Percentiles rank a stretch among this genome's conserved stretches.
phyloP scores from a whole-genome alignment of 92 coral and sea anemone species.

The Pocillopora meandrina region DNA sequence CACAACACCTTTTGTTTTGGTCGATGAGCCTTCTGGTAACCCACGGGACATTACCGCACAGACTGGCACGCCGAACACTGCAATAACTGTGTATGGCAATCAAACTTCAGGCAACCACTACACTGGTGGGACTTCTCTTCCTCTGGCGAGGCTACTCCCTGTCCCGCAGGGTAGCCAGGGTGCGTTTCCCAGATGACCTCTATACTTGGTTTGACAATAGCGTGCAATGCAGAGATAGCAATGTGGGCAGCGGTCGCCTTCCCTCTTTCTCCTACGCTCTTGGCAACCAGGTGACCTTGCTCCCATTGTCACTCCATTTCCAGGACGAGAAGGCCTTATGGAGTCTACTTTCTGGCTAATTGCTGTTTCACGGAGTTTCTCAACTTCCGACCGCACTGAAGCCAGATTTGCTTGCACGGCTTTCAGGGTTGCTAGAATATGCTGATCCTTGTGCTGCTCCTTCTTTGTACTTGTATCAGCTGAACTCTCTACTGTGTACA shows the following conservation, averaged over 20 bases:
- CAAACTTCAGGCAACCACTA: slow-evolving; percentile 51
- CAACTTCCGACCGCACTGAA: slow-evolving; percentile 28
- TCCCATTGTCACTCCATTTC: too few relatives aligned
- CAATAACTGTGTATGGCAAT: slow-evolving; percentile 14
- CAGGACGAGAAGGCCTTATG: too few relatives aligned
- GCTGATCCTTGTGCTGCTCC: slow-evolving; percentile 14
- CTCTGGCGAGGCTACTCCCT: slow-evolving; percentile 56
- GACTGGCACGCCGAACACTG: slow-evolving; percentile 46
- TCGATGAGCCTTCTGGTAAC: slow-evolving; percentile 64
- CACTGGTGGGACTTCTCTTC: slow-evolving; percentile 50
- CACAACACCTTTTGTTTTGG: slow-evolving; percentile 52
- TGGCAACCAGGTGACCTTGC: slow-evolving; percentile 35
- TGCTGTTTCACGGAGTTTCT: slow-evolving; percentile 22
- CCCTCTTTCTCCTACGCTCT: slow-evolving; percentile 26
- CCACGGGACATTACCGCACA: slow-evolving; percentile 48
- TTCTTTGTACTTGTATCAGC: slow-evolving; percentile 23
- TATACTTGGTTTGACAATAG: slow-evolving; percentile 34
- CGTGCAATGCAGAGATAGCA: slow-evolving; percentile 47
- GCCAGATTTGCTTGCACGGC: slow-evolving; percentile 53
- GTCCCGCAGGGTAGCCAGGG: slow-evolving; percentile 54
- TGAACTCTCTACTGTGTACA: slow-evolving; percentile 17
- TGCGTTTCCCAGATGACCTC: slow-evolving; percentile 43
- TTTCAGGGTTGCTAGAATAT: slow-evolving; percentile 46
- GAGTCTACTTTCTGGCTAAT: slow-evolving; percentile 4
- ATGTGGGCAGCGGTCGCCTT: slow-evolving; percentile 41